Evolutionary conservation across 2,113 vertebrate species (phyloP), one percentile per base, ranked within the genome.

Genomic region (Microtus montanus): DNA sequence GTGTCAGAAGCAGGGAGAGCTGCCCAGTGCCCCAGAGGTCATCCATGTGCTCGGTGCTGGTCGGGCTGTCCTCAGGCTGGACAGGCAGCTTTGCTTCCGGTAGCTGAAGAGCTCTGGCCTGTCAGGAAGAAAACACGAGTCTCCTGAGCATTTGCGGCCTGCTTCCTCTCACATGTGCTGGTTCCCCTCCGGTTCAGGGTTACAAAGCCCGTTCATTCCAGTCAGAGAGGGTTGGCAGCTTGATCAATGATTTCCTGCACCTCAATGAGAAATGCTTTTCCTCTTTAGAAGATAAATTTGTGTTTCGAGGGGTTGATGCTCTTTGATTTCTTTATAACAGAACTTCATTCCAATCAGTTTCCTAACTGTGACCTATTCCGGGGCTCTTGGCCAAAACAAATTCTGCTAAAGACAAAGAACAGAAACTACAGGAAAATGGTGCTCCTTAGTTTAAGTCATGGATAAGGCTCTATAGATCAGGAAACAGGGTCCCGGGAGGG

Each of bases 171-270:
- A 87, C 90, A 33, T 8, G 10, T 12, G 6, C 19, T 30, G 68
- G 91, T 93, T 79, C 87, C 49, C 83, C 33, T 82, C 66, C 71
- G 93, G 90, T 94, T 97, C 92, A 92, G 94, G 75, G 87, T 41
- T 79, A 19, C 78, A 83, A 7, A 87, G 96, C 92, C 66, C 89
- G 63, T 85, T 95, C 84, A 49, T 95, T 96, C 73, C 92, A 86
- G 88, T 90, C 61, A 95, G 94, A 95, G 94, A 96, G 68, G 89
- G 91, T 78, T 97, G 95, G 94, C 97, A 94, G 91, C 87, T 91
- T 91, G 75, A 96, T 96, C 96, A 97, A 92, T 95, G 94, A 96
- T 74, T 97, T 98, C 96, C 97, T 96, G 87, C 49, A 15, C 94
- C 97, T 98, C 97, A 93, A 92, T 93, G 94, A 95, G 79, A 95